Evolutionary conservation across 2,113 vertebrate species (phyloP).

Genomic region (Pao palembangensis): DNA sequence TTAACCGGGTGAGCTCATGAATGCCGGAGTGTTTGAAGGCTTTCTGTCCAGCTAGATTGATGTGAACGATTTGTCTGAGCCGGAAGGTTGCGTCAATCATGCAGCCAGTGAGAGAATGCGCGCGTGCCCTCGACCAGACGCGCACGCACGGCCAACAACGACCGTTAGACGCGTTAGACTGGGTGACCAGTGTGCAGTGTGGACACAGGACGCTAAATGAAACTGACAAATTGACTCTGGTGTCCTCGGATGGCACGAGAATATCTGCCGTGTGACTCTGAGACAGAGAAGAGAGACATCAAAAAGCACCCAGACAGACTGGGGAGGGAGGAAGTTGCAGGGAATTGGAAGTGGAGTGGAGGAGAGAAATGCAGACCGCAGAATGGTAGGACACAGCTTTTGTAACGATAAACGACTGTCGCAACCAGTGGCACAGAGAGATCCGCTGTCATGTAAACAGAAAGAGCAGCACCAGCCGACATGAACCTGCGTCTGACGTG

Average conservation of each 20-base stretch:
- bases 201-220: conserved; percentile 52
- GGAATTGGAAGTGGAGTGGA: conserved; percentile 3
- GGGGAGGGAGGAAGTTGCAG: too few relatives aligned
- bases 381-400: conserved; percentile 15
- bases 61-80: conserved; percentile 45
- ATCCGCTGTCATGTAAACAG: conserved; percentile 44
- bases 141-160: conserved; percentile 4
- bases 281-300: conserved; percentile 4
- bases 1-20: conserved; percentile 31
- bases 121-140: not conserved
- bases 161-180: conserved; percentile 39
- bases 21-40: conserved; percentile 32
- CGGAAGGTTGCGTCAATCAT: conserved; percentile 50
- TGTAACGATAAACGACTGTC: conserved; percentile 22
- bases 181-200: conserved; percentile 49
- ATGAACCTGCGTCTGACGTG: too few relatives aligned
- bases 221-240: conserved; percentile 55
- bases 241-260: conserved; percentile 42
- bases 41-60: conserved; percentile 41
- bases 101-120: conserved; percentile 18
- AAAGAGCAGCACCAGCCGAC: conserved; percentile 40
- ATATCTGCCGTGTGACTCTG: conserved; percentile 5
- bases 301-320: not conserved
- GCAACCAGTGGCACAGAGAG: conserved; percentile 31
- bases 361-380: conserved; percentile 24